Evolutionary conservation across 2,797 vertebrate genomes (phyloP).

Genomic region (Picus viridis): DNA sequence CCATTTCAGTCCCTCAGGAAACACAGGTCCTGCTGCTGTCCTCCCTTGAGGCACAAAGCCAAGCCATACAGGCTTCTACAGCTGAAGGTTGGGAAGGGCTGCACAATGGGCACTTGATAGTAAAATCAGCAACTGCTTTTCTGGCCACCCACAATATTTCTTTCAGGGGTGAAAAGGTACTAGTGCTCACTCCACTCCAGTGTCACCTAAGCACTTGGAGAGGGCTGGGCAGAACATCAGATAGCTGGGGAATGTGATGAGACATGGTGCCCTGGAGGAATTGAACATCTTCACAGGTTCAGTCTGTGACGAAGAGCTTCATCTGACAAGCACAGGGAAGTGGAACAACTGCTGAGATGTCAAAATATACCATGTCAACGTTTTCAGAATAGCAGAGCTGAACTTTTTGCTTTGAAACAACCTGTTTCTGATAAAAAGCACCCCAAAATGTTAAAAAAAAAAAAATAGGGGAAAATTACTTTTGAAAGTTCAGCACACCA

Average conservation of each 20-base stretch:
- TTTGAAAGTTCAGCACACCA: neutral
- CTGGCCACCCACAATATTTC: neutral
- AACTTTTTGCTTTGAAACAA: neutral
- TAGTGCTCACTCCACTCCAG: rapidly evolving
- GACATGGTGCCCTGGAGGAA: neutral
- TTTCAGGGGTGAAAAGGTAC: neutral
- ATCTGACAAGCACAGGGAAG: neutral
- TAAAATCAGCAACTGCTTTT: neutral
- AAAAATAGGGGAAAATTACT: neutral
- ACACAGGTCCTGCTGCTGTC: neutral
- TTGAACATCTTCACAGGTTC: neutral
- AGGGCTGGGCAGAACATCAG: neutral
- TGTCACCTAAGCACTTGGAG: neutral
- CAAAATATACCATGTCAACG: neutral
- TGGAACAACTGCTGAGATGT: neutral
- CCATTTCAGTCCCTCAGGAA: neutral
- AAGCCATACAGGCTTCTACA: neutral
- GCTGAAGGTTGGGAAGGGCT: neutral
- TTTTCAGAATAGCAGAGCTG: neutral
- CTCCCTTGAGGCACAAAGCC: neutral
- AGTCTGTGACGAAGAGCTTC: neutral
- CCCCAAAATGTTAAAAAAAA: neutral
- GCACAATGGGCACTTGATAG: rapidly evolving
- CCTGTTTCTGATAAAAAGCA: neutral
- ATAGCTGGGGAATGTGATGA: neutral